A percentile compares a stretch with the other conserved stretches of the same genome.
Conservation (phyloP, 2,888 invertebrate species). For the Drosophila picticornis region DNA sequence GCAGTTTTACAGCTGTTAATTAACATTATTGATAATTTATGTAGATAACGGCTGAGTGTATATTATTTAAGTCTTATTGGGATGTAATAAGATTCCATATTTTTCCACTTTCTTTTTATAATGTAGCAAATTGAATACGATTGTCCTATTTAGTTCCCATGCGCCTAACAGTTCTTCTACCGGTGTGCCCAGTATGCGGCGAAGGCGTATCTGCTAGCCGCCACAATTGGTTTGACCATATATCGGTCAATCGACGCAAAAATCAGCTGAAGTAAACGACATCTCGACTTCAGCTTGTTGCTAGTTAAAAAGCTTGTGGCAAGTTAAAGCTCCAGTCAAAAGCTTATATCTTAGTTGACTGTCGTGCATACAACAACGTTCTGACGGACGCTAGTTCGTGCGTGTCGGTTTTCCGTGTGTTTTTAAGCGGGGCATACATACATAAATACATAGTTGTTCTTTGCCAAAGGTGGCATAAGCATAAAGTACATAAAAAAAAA, state of each 20-base stretch:
- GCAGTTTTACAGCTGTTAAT: constrained; percentile 13
- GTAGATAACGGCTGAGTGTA: neutral
- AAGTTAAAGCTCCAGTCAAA: constrained; percentile 59
- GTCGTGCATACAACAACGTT: constrained; percentile 57
- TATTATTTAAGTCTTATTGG: neutral
- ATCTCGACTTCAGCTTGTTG: constrained; percentile 48
- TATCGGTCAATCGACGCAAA: constrained; percentile 21
- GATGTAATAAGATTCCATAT: neutral
- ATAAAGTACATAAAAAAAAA: constrained; percentile 1
- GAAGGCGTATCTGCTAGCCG: constrained; percentile 6
- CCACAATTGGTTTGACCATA: constrained; percentile 13
- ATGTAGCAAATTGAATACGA: neutral
- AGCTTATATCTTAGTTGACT: constrained; percentile 53
- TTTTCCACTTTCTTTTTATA: neutral
- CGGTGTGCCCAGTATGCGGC: neutral
- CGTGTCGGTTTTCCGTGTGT: constrained; percentile 54
- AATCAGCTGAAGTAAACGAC: constrained; percentile 39
- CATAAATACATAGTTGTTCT: constrained; percentile 47
- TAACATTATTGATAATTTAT: constrained; percentile 12
- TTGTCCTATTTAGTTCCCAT: neutral
- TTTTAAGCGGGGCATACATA: constrained; percentile 55
- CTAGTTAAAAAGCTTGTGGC: constrained; percentile 62
- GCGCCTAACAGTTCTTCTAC: neutral
- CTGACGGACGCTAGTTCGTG: constrained; percentile 41
- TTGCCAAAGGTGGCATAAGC: neutral